Percentiles rank a stretch among this genome's conserved stretches.
phyloP scores from a whole-genome alignment of 2,797 vertebrate genomes.

The Artibeus lituratus region DNA sequence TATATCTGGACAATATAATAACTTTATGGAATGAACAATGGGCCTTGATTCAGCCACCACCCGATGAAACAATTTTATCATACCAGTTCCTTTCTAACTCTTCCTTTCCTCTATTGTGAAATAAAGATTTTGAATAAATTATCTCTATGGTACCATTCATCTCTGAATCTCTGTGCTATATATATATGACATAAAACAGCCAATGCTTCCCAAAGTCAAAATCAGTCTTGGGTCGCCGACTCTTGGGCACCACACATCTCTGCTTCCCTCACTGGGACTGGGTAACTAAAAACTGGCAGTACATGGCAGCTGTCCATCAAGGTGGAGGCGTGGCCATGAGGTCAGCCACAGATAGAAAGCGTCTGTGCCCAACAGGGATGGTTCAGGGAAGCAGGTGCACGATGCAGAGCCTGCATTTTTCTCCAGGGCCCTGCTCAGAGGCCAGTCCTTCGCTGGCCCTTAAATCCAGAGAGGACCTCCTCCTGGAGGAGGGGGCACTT shows the following conservation, averaged over 20 bases:
- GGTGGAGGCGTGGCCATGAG: background rate
- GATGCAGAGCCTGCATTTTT: background rate
- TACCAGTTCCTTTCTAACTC: background rate
- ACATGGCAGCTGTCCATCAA: background rate
- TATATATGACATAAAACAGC: background rate
- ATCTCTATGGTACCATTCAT: background rate
- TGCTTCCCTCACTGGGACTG: background rate
- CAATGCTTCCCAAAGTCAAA: background rate
- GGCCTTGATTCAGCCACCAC: background rate
- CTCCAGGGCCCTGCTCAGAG: background rate
- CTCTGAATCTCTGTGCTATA: background rate
- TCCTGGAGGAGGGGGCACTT: background rate
- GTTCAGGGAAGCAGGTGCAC: background rate
- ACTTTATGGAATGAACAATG: background rate
- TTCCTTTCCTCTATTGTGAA: background rate
- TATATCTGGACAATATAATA: background rate
- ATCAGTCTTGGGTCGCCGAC: background rate
- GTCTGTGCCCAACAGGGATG: background rate
- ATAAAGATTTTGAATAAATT: background rate
- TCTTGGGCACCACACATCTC: background rate
- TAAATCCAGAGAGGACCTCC: background rate
- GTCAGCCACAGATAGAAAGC: background rate
- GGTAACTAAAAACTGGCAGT: background rate
- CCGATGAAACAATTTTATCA: background rate
- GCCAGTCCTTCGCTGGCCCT: background rate